These are phyloP conservation scores for Heterodera carotae DNA, from an alignment of 1,140 invertebrate genomes.

Conservation along the genomic window DNA sequence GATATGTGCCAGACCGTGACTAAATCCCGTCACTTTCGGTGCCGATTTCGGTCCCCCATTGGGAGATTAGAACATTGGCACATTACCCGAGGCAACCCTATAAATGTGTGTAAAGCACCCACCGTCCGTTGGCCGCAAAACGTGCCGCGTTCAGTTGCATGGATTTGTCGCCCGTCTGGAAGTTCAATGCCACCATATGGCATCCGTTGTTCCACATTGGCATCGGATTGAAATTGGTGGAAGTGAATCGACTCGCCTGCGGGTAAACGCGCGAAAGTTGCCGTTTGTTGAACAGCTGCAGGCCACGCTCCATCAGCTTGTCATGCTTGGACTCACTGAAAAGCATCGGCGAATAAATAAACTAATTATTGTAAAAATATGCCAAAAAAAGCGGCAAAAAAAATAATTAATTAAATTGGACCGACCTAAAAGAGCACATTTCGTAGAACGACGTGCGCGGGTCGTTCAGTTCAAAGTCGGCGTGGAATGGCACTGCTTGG, in stretches of 20 bases:
- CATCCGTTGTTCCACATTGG: conserved; percentile 91
- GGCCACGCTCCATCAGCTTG: conserved; percentile 61
- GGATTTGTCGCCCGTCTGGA: conserved; percentile 60
- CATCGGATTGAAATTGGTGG: conserved; percentile 93
- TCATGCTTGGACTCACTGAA: conserved; percentile 60
- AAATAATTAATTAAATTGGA: background rate
- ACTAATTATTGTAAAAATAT: too few relatives aligned
- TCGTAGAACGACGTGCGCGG: conserved; percentile 55
- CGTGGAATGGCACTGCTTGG: conserved; percentile 64
- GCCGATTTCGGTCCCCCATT: too few relatives aligned
- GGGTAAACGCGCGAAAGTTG: conserved; percentile 84
- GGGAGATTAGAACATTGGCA: too few relatives aligned
- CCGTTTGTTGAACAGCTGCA: conserved; percentile 52
- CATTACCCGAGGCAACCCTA: too few relatives aligned
- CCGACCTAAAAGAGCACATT: conserved; percentile 61
- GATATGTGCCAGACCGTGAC: too few relatives aligned
- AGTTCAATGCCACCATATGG: conserved; percentile 75
- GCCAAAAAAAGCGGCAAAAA: too few relatives aligned
- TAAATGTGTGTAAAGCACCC: too few relatives aligned
- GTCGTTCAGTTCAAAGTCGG: conserved; percentile 54
- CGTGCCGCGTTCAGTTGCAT: conserved; percentile 65
- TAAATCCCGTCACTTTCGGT: too few relatives aligned
- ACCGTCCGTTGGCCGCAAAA: conserved; percentile 50
- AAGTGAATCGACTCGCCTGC: conserved; percentile 88
- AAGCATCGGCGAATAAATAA: background rate